Evolutionary conservation across 2,113 vertebrate species (phyloP), one percentile per base, ranked within the genome.

Genomic region (Notechis scutatus): DNA sequence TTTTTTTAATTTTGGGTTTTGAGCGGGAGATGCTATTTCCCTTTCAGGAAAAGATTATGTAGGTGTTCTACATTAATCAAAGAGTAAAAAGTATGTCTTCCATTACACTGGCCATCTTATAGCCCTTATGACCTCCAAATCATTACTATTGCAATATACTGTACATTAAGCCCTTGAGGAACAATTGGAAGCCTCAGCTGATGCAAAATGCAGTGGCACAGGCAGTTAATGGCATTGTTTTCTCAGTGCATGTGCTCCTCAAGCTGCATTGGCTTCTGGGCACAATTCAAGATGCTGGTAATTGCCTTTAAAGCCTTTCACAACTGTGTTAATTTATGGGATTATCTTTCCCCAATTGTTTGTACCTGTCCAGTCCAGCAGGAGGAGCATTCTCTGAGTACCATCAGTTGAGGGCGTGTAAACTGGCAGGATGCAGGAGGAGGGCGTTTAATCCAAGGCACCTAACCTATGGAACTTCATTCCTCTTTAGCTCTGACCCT

Each of bases 1-100:
- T 34, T 57, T 56, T 56, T 56, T 54, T 0, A 54, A 54, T 54
- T 59, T 23, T 61, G 18, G 34, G 18, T 81, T 81, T 42, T 21
- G 34, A 21, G 6, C 3, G 34, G 74, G 74, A 39, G 18, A 34
- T 42, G 74, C 74, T n/a, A 1, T 21, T 0, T 61, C n/a, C 0
- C 5, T 3, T 23, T 74, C 5, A 1, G 4, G 21, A 0, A 23
- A 56, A 10, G 9, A 21, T 39, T 0, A 0, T 42, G n/a, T 54
- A 5, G 0, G 23, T 42, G 52, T 55, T 34, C 50, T 4, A 0
- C 8, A 42, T 91, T 57, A 8, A 29, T 1, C 0, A 3, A 4
- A 69, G 0, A 0, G 24, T 0, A 26, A n/a, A 26, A 0, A 85
- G 18, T 39, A 24, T 1, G 0, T 11, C 0, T 0, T 0, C 0